These are phyloP conservation scores for Microtus agrestis DNA, from an alignment of 2,797 vertebrate genomes.

Conservation along the genomic window DNA sequence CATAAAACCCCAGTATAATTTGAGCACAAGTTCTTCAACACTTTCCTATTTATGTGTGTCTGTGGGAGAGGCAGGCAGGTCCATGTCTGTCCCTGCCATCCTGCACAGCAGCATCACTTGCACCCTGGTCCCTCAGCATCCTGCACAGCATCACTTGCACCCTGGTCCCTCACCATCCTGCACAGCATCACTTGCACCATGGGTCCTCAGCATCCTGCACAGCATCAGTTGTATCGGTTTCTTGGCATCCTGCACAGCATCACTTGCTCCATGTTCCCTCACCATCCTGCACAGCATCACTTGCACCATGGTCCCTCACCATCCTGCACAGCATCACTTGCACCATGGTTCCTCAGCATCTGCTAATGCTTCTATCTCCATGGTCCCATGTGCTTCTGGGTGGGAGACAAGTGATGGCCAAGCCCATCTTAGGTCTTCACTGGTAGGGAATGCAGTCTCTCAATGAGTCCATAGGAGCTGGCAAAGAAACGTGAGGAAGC, in stretches of 20 bases:
- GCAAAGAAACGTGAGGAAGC: background rate
- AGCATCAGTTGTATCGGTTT: background rate
- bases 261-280: no score
- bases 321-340: no score
- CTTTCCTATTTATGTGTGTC: background rate
- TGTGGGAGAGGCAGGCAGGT: background rate
- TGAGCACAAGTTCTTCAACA: background rate
- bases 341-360: background rate
- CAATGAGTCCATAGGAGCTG: background rate
- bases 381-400: background rate
- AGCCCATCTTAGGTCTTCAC: fast-evolving
- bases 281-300: no score
- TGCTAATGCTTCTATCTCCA: background rate
- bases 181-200: background rate
- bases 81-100: no score
- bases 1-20: background rate
- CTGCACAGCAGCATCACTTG: background rate
- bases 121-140: no score
- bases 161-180: background rate
- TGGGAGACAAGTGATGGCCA: no score
- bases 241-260: background rate
- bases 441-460: background rate
- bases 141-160: background rate
- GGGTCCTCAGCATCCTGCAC: fast-evolving
- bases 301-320: no score